phyloP scores from a whole-genome alignment of 2,113 vertebrate genomes.

The Actenoides lindsayi region DNA sequence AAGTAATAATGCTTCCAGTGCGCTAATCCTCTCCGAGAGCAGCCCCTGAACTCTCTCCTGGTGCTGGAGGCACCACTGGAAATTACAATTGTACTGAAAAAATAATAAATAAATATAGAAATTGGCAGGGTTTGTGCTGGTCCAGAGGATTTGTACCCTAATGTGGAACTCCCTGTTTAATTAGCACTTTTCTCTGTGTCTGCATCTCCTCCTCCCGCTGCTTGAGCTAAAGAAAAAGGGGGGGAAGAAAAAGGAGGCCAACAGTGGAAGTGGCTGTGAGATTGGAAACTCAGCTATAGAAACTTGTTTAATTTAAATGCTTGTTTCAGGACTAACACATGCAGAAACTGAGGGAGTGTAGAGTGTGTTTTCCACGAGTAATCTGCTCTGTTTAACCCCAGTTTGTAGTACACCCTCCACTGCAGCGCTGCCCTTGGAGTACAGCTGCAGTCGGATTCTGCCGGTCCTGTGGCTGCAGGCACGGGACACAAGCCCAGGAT shows the following conservation, averaged over 20 bases:
- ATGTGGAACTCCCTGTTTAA: constrained; percentile 71
- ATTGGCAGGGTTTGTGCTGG: constrained; percentile 58
- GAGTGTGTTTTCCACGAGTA: not conserved
- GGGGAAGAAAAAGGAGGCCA: constrained; percentile 9
- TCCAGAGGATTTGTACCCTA: constrained; percentile 65
- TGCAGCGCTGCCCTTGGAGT: not conserved
- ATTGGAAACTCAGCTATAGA: not conserved
- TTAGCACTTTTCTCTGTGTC: constrained; percentile 54
- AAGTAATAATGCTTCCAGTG: constrained; percentile 66
- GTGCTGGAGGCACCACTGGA: constrained; percentile 58
- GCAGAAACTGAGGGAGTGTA: constrained; percentile 18
- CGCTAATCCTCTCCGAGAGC: constrained; percentile 59
- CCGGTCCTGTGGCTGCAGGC: not conserved
- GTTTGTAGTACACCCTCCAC: not conserved
- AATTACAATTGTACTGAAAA: constrained; percentile 56
- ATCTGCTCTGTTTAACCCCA: constrained; percentile 13
- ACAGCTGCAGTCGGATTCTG: not conserved
- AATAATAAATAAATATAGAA: constrained; percentile 64
- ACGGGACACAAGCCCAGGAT: not conserved
- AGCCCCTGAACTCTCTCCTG: constrained; percentile 54
- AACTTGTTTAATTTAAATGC: constrained; percentile 53
- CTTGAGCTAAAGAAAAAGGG: not conserved
- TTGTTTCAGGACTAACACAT: not conserved
- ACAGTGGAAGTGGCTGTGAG: constrained; percentile 22
- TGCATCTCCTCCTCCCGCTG: constrained; percentile 13